These are phyloP conservation scores for Cercopithecus mona DNA, from an alignment of 2,113 vertebrate genomes.

Conservation along the genomic window DNA sequence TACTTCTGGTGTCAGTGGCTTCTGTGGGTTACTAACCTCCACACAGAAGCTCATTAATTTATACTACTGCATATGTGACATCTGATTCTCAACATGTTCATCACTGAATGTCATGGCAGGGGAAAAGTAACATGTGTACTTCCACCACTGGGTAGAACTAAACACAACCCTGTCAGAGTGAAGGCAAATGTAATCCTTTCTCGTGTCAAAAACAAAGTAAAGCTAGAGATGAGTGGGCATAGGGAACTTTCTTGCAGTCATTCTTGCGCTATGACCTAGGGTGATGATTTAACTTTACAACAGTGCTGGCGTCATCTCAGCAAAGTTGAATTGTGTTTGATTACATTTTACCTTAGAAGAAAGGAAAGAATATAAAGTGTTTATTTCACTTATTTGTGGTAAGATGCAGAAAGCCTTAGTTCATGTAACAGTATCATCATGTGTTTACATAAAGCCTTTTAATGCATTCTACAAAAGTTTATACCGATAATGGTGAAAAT, in stretches of 20 bases:
- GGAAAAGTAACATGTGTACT: background rate
- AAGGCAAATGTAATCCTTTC: background rate
- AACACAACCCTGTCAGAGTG: background rate
- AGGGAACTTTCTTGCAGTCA: background rate
- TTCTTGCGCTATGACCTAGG: background rate
- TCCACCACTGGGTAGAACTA: background rate
- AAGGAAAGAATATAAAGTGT: background rate
- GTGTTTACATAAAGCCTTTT: background rate
- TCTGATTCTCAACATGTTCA: background rate
- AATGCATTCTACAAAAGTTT: conserved; percentile 3
- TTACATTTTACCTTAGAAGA: background rate
- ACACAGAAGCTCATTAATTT: background rate
- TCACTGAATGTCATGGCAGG: background rate
- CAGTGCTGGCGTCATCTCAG: background rate
- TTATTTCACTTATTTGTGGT: background rate
- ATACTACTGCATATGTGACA: background rate
- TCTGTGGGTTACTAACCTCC: background rate
- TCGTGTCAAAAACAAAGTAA: background rate
- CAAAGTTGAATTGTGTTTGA: background rate
- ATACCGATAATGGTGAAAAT: background rate
- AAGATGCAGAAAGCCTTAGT: background rate
- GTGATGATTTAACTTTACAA: background rate
- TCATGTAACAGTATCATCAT: background rate
- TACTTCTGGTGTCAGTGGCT: background rate
- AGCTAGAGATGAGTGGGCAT: background rate